Conservation (phyloP, 37 sponge, comb jelly and placozoan species). For the Amphimedon queenslandica region DNA sequence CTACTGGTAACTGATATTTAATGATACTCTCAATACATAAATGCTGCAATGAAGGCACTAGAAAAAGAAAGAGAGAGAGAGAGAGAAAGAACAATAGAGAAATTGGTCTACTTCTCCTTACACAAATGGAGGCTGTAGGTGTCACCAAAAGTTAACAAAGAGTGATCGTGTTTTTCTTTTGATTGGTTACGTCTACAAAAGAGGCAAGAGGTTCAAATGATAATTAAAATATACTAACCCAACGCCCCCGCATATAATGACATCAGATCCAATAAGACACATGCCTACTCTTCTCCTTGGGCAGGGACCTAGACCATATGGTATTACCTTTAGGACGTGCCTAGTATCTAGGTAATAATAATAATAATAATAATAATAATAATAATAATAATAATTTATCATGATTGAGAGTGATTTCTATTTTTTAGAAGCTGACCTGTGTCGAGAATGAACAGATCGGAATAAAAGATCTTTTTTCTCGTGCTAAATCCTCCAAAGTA, state of each 20-base stretch:
- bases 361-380: background rate
- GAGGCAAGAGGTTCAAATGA: background rate
- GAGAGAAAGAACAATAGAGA: background rate
- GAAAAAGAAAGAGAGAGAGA: background rate
- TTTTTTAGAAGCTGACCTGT: conserved; percentile 26
- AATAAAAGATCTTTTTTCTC: conserved; percentile 25
- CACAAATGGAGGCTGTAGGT: conserved; percentile 38
- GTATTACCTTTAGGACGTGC: conserved; percentile 31
- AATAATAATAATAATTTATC: background rate
- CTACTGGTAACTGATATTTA: background rate
- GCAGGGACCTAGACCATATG: conserved; percentile 54
- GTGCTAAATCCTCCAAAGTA: conserved; percentile 65
- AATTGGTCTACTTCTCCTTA: background rate
- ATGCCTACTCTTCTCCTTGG: conserved; percentile 58
- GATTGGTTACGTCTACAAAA: background rate
- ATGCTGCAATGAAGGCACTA: conserved; percentile 40
- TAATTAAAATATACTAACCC: conserved; percentile 18
- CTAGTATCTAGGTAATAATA: too few species aligned
- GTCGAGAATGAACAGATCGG: conserved; percentile 47
- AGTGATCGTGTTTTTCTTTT: conserved; percentile 3
- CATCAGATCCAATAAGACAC: conserved; percentile 52
- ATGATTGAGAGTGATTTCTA: background rate
- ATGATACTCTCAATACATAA: conserved; percentile 26
- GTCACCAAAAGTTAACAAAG: conserved; percentile 23
- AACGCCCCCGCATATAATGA: conserved; percentile 63